A percentile compares a stretch with the other conserved stretches of the same genome.
phyloP scores from a whole-genome alignment of 2,888 invertebrate species.

The Euplagia quadripunctaria region DNA sequence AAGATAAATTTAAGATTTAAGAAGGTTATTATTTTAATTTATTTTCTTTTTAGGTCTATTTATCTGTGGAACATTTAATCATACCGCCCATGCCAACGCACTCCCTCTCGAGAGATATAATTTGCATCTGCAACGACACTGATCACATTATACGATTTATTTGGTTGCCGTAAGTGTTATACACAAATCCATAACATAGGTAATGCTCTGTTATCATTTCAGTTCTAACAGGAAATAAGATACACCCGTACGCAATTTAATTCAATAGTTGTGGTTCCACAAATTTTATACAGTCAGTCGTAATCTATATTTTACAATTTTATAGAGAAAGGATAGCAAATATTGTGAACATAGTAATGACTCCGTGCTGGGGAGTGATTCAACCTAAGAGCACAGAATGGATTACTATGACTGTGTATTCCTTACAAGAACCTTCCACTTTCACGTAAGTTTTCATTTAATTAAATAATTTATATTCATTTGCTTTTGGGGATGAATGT shows the following conservation, averaged over 20 bases:
- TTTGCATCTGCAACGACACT: conserved; percentile 79
- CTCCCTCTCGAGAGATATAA: conserved; percentile 75
- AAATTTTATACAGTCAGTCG: not conserved
- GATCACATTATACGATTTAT: conserved; percentile 78
- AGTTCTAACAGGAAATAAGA: too few species aligned
- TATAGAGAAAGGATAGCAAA: conserved; percentile 81
- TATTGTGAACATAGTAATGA: conserved; percentile 81
- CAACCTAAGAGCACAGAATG: conserved; percentile 75
- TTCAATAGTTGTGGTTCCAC: not conserved
- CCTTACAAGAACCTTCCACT: conserved; percentile 80
- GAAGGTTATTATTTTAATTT: not conserved
- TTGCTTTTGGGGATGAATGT: too few species aligned
- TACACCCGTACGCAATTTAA: too few species aligned
- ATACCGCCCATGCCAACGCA: conserved; percentile 78
- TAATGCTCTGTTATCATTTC: too few species aligned
- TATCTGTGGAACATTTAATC: conserved; percentile 77
- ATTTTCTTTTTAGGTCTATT: conserved; percentile 68
- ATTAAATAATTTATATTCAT: not conserved
- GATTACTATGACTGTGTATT: conserved; percentile 83
- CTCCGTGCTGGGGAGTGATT: conserved; percentile 83
- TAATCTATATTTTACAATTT: conserved; percentile 19
- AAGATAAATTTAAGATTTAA: too few species aligned
- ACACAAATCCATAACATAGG: not conserved
- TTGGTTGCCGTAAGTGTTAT: conserved; percentile 80
- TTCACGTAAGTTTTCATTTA: conserved; percentile 72